Base-by-base conservation (phyloP, 2,888 invertebrate species). In the Dasypogon diadema region DNA sequence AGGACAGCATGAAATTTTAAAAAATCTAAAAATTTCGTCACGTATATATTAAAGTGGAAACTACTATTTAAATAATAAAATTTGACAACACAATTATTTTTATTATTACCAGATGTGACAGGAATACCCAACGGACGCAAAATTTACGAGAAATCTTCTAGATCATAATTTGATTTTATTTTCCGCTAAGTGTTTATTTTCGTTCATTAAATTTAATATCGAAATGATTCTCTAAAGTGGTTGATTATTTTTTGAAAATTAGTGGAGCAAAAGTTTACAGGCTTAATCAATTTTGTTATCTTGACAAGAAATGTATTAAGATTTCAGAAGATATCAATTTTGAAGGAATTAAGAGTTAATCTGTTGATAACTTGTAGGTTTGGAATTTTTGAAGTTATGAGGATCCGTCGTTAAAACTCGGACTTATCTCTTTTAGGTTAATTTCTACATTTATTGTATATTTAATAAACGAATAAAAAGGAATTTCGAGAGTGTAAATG, bases 41-140 rank as follows among this genome's bases (percentile, higher is more conserved):
- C n/a, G n/a, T n/a, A n/a, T n/a, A 10, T 10, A 30, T 30, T 30
- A 30, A n/a, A 42, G 42, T 37, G 37, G 63, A 63, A 37, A 34
- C 63, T 26, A 63, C 63, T 22, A 18, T 63, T 63, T 63, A 63
- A 63, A 42, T 63, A 63, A 63, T 63, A 63, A 63, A 63, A 30
- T 63, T 63, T 63, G 63, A 63, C 63, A 63, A 42, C 37, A 63
- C 21, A 42, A 63, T 63, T 63, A 63, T 63, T 63, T 63, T n/a
- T 63, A 34, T 63, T 63, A 63, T 63, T 16, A 37, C 37, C 18
- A 4, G 34, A 30, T 30, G 10, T 30, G 34, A 30, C 34, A 30
- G 6, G 34, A 30, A 30, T 5, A 30, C 10, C 10, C 34, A 30
- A 6, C 34, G n/a, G n/a, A 30, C 34, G 5, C 34, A 30, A 1